A percentile compares a stretch with the other conserved stretches of the same genome.
Evolutionary conservation across 1,140 invertebrate genomes (phyloP).

Genomic region (Drosophila micromelanica): DNA sequence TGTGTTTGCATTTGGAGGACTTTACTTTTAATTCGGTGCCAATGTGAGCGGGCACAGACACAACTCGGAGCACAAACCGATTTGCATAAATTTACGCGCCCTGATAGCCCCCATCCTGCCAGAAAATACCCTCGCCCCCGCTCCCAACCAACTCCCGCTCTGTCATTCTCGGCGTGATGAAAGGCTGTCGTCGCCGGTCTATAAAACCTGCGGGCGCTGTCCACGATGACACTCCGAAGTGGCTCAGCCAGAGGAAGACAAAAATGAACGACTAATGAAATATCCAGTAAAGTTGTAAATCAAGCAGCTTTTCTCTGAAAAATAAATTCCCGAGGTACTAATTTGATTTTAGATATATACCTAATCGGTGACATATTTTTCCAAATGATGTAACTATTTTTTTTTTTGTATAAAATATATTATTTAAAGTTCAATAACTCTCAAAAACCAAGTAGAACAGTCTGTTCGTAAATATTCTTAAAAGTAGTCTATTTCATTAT

Average conservation of each 20-base stretch:
- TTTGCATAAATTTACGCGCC: slow-evolving; percentile 77
- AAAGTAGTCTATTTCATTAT: too few relatives aligned
- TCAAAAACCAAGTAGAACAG: too few relatives aligned
- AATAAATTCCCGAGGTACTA: too few relatives aligned
- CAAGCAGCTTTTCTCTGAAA: too few relatives aligned
- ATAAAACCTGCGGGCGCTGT: slow-evolving; percentile 41
- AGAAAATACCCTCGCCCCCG: not conserved
- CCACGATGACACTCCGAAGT: slow-evolving; percentile 19
- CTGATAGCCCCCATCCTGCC: slow-evolving; percentile 55
- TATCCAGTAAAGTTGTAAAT: not conserved
- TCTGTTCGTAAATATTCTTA: too few relatives aligned
- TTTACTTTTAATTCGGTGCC: slow-evolving; percentile 67
- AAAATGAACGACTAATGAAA: not conserved
- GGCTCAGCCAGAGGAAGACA: not conserved
- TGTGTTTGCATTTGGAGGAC: slow-evolving; percentile 66
- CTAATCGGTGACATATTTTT: too few relatives aligned
- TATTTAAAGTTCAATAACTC: too few relatives aligned
- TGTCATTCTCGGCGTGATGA: slow-evolving; percentile 44
- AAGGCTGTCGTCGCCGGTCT: slow-evolving; percentile 49
- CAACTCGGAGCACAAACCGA: slow-evolving; percentile 50
- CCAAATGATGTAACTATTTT: too few relatives aligned
- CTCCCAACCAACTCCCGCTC: not conserved
- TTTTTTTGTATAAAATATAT: too few relatives aligned
- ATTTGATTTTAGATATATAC: too few relatives aligned
- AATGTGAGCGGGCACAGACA: slow-evolving; percentile 1